These are phyloP conservation scores for Ennomos fuscantarius DNA, from an alignment of 2,888 invertebrate species.

Conservation along the genomic window DNA sequence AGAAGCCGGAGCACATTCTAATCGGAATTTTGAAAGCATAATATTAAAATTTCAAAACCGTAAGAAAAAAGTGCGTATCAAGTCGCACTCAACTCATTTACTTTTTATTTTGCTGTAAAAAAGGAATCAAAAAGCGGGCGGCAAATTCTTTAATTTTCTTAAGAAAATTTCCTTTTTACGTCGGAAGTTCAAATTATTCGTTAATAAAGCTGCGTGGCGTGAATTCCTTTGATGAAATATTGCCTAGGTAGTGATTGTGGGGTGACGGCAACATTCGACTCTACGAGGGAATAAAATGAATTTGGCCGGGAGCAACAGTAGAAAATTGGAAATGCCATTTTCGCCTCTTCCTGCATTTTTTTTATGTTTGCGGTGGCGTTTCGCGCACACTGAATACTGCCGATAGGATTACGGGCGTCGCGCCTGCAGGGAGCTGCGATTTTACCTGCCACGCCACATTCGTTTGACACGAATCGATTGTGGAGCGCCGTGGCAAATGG, in stretches of 20 bases:
- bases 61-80: slow-evolving; percentile 43
- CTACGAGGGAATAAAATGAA: slow-evolving; percentile 79
- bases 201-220: slow-evolving; percentile 71
- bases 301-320: slow-evolving; percentile 80
- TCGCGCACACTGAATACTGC: slow-evolving; percentile 43
- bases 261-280: slow-evolving; percentile 75
- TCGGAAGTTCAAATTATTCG: slow-evolving; percentile 72
- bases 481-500: slow-evolving; percentile 65
- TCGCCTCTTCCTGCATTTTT: slow-evolving; percentile 84
- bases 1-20: slow-evolving; percentile 52
- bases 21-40: slow-evolving; percentile 42
- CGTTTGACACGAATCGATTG: slow-evolving; percentile 69
- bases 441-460: slow-evolving; percentile 60
- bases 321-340: slow-evolving; percentile 87
- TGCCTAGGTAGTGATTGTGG: slow-evolving; percentile 59
- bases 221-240: slow-evolving; percentile 82
- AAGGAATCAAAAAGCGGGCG: slow-evolving; percentile 64
- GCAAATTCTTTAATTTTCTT: slow-evolving; percentile 75
- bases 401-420: slow-evolving; percentile 71
- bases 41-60: slow-evolving; percentile 59
- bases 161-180: slow-evolving; percentile 64
- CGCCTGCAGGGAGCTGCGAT: slow-evolving; percentile 59
- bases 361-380: slow-evolving; percentile 80
- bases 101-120: slow-evolving; percentile 60
- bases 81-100: slow-evolving; percentile 62